Conservation (phyloP, 1,140 invertebrate genomes). For the Steinernema feltiae region DNA sequence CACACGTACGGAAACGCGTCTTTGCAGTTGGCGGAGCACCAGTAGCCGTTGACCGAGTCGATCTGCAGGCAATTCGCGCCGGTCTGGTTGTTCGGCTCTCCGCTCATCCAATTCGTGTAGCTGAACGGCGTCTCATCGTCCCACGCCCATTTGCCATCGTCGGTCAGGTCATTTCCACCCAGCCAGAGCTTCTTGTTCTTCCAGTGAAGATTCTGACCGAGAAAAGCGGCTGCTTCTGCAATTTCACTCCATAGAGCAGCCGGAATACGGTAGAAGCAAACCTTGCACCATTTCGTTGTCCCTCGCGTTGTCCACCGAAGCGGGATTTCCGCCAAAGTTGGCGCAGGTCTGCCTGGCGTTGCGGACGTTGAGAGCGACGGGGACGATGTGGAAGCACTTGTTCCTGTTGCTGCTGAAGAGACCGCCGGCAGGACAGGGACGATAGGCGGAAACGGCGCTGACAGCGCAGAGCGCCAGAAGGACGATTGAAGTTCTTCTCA, state of each 20-base stretch:
- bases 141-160: background rate
- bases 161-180: background rate
- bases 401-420: background rate
- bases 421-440: background rate
- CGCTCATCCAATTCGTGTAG: background rate
- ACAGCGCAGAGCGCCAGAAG: background rate
- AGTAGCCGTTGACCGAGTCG: background rate
- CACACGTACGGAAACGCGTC: background rate
- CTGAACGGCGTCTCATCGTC: background rate
- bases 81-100: background rate
- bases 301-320: background rate
- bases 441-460: background rate
- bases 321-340: background rate
- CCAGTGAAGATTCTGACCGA: background rate
- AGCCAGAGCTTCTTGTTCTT: background rate
- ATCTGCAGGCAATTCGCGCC: background rate
- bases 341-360: background rate
- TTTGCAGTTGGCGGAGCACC: background rate
- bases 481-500: background rate
- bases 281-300: slow-evolving; percentile 1
- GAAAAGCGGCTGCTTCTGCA: background rate
- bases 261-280: background rate
- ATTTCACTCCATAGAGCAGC: background rate
- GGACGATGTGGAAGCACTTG: slow-evolving; percentile 6
- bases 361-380: background rate